phyloP scores from a whole-genome alignment of 2,797 vertebrate species.

The Poecilia velifera region DNA sequence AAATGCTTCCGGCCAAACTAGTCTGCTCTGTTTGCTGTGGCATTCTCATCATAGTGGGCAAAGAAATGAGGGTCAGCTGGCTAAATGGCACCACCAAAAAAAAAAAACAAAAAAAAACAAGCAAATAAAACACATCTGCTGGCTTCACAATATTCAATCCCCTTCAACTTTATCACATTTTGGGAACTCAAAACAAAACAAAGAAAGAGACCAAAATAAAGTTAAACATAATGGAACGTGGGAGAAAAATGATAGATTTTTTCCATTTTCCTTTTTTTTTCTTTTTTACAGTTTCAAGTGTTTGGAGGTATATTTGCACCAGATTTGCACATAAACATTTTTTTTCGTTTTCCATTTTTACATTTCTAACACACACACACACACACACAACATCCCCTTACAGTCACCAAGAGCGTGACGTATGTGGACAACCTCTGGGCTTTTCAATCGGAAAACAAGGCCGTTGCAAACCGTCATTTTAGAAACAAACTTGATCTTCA shows the following conservation, averaged over 20 bases:
- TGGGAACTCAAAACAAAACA: too few relatives aligned
- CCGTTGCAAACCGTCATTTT: too few relatives aligned
- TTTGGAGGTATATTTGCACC: not conserved
- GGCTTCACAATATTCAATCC: not conserved
- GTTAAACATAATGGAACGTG: not conserved
- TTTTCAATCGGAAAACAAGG: too few relatives aligned
- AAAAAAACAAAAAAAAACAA: not conserved
- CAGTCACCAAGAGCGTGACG: not conserved
- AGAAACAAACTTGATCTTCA: too few relatives aligned
- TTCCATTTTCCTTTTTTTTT: not conserved
- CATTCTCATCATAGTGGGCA: constrained; percentile 9
- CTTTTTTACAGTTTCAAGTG: not conserved
- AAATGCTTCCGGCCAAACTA: constrained; percentile 9
- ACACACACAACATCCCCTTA: not conserved
- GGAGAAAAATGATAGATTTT: not conserved
- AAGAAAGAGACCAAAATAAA: not conserved
- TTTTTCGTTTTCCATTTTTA: not conserved
- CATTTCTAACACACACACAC: not conserved
- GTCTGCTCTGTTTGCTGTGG: not conserved
- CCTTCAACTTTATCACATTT: not conserved
- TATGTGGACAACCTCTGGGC: not conserved
- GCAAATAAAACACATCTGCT: constrained; percentile 6
- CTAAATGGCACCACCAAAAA: constrained; percentile 20
- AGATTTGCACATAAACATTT: not conserved
- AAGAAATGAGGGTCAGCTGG: constrained; percentile 24